Evolutionary conservation across 2,113 vertebrate genomes (phyloP), one percentile per base, ranked within the genome.

Genomic region (Lampris megalopsis): DNA sequence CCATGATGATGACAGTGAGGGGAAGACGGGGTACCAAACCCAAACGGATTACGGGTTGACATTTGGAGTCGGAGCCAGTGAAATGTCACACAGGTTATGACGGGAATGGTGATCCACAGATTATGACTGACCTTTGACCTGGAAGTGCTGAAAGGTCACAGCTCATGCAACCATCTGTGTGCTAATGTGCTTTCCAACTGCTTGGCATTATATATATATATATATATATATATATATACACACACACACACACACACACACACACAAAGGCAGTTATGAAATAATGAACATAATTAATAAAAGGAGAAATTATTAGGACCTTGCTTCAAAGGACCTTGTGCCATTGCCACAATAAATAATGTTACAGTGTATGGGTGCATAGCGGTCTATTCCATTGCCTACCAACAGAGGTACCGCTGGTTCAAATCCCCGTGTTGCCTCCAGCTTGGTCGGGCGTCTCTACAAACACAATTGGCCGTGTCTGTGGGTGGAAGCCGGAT

Each of bases 61-160:
- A 93, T 93, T 91, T 93, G 80, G 80, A 86, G 81, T 82, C 73
- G 69, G 80, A 83, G 83, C 66, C 73, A 45, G 77, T 37, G 35
- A 92, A 93, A 91, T 93, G 89, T 92, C 92, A 92, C 69, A 63
- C n/a, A 45, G 89, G 88, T 91, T 91, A 89, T 88, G 90, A 90
- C 84, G 83, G 81, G 88, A 90, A 91, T 92, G 81, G 82, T 82
- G 88, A 89, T 87, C 68, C 83, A 87, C 87, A 84, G 87, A 93
- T 93, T 90, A 92, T 85, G 80, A 40, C 63, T 64, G 81, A 91
- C 84, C 89, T 79, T 71, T 88, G 90, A 91, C 88, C 89, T 85
- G 66, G 72, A 82, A 80, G 73, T 69, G 78, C 75, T 58, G 42
- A 93, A 91, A 93, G 86, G 90, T 89, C 84, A 86, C 54, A 6